A percentile compares a stretch with the other conserved stretches of the same genome.
phyloP scores from a whole-genome alignment of 2,888 invertebrate species.

The Tiphia femorata region DNA sequence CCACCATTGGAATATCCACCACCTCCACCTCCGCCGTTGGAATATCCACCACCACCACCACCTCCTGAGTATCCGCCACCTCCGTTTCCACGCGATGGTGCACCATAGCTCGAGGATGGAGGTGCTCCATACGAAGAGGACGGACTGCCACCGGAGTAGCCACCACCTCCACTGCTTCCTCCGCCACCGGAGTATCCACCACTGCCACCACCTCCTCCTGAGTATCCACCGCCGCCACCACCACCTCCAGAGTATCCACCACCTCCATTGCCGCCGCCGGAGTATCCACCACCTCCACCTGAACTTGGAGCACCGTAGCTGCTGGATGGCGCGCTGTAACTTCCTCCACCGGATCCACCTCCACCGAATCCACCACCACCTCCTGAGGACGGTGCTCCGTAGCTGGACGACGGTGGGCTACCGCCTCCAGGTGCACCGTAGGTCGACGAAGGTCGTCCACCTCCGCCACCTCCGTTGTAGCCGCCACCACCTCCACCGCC shows the following conservation, averaged over 20 bases:
- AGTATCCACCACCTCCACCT: slow-evolving; percentile 37
- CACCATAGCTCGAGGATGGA: slow-evolving; percentile 53
- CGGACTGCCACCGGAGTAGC: slow-evolving; percentile 39
- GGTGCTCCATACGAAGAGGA: too few relatives aligned
- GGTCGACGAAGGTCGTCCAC: slow-evolving; percentile 47
- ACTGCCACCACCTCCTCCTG: slow-evolving; percentile 35
- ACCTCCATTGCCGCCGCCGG: slow-evolving; percentile 36
- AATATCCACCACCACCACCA: slow-evolving; percentile 30
- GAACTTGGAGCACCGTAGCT: slow-evolving; percentile 41
- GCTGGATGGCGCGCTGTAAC: slow-evolving; percentile 55
- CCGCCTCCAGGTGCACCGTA: slow-evolving; percentile 71
- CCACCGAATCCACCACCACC: slow-evolving; percentile 24
- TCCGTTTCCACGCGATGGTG: slow-evolving; percentile 49
- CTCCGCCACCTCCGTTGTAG: slow-evolving; percentile 46
- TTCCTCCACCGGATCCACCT: slow-evolving; percentile 66
- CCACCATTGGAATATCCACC: too few relatives aligned
- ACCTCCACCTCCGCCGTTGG: slow-evolving; percentile 50
- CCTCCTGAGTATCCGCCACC: slow-evolving; percentile 34
- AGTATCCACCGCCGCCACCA: slow-evolving; percentile 29
- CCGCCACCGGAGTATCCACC: slow-evolving; percentile 65
- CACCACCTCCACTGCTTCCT: slow-evolving; percentile 28
- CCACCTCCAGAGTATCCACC: slow-evolving; percentile 31
- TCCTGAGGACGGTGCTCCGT: too few relatives aligned
- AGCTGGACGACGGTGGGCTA: too few relatives aligned
- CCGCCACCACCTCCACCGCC: slow-evolving; percentile 30